Percentiles rank a stretch among this genome's conserved stretches.
Conservation (phyloP, 1,140 invertebrate genomes). For the Heliconius congener region DNA sequence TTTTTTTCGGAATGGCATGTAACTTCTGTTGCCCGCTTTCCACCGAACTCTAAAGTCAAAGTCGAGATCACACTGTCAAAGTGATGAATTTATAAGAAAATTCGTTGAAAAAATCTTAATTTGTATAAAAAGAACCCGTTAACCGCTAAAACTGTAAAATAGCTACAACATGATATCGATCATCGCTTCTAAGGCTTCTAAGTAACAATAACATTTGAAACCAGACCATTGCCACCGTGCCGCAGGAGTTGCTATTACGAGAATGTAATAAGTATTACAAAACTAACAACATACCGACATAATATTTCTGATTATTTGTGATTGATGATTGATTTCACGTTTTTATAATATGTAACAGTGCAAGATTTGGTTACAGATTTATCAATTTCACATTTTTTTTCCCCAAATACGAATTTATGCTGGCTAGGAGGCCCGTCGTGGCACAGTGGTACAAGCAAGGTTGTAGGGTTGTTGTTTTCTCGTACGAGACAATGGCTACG, state of each 20-base stretch:
- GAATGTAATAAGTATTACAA: neutral
- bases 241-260: neutral
- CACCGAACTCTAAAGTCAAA: too few species aligned
- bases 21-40: too few species aligned
- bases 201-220: slow-evolving; percentile 32
- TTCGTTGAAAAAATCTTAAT: neutral
- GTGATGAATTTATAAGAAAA: neutral
- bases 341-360: too few species aligned
- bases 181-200: slow-evolving; percentile 32
- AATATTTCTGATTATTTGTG: too few species aligned
- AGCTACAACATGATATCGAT: slow-evolving; percentile 21
- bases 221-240: slow-evolving; percentile 20
- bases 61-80: too few species aligned
- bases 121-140: neutral
- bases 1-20: too few species aligned
- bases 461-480: neutral
- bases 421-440: neutral
- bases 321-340: too few species aligned
- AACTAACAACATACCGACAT: neutral
- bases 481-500: too few species aligned
- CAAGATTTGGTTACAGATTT: too few species aligned
- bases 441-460: neutral
- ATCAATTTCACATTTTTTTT: too few species aligned
- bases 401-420: too few species aligned
- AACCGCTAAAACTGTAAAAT: neutral